Conservation (phyloP, 2,888 invertebrate species). For the Cephus pygmeus region DNA sequence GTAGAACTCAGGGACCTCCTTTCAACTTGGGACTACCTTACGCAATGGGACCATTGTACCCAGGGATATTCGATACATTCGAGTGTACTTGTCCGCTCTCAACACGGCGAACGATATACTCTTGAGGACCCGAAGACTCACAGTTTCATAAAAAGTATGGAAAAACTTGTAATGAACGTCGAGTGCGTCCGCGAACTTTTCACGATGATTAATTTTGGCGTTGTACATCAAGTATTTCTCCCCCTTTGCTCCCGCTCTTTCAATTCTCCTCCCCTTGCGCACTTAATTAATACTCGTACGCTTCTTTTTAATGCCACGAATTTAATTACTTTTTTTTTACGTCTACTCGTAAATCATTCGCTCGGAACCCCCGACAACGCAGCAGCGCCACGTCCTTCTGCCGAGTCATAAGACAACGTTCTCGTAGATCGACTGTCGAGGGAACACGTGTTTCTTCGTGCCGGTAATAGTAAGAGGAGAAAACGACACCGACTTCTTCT, state of each 20-base stretch:
- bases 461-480: neutral
- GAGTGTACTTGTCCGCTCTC: neutral
- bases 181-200: slow-evolving; percentile 30
- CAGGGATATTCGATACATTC: slow-evolving; percentile 60
- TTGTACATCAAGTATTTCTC: slow-evolving; percentile 24
- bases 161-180: neutral
- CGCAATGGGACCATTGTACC: slow-evolving; percentile 46
- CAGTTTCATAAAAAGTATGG: neutral
- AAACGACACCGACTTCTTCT: neutral
- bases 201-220: slow-evolving; percentile 50
- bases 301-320: slow-evolving; percentile 44
- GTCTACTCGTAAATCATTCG: slow-evolving; percentile 60
- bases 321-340: slow-evolving; percentile 63
- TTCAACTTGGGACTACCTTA: slow-evolving; percentile 55
- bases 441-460: neutral
- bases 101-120: neutral
- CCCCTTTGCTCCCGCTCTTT: neutral
- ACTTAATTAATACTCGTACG: slow-evolving; percentile 56
- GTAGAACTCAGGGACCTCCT: slow-evolving; percentile 39
- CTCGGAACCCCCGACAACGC: slow-evolving; percentile 24
- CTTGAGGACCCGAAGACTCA: neutral
- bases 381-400: slow-evolving; percentile 42
- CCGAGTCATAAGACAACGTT: slow-evolving; percentile 55
- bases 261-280: slow-evolving; percentile 13
- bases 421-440: slow-evolving; percentile 15